These are phyloP conservation scores for Aurelia sp. DNA, from an alignment of 30 jellyfish, hydroid and myxozoan genomes.

Conservation along the genomic window DNA sequence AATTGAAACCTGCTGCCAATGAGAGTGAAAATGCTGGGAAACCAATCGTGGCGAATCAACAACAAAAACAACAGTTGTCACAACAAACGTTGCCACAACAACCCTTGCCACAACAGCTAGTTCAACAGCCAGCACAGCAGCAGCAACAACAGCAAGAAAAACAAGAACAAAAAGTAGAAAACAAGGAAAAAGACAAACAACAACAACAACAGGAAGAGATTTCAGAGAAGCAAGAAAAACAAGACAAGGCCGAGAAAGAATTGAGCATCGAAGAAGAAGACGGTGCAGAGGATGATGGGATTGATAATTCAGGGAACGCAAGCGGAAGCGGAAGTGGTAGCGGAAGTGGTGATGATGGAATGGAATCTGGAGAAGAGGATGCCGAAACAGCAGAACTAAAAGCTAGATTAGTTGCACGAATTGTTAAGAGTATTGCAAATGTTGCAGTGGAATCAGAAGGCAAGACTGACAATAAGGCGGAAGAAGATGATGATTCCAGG, in stretches of 20 bases:
- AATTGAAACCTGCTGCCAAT: not conserved
- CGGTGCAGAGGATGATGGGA: not conserved
- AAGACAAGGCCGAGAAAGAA: conserved; percentile 22
- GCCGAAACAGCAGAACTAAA: conserved; percentile 2
- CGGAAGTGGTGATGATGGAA: conserved; percentile 46
- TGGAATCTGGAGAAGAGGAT: conserved; percentile 21
- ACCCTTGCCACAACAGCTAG: too few species aligned
- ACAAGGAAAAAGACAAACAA: not conserved
- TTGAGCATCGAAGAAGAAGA: conserved; percentile 7
- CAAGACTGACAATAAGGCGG: not conserved
- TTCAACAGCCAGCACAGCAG: not conserved
- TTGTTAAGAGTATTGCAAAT: conserved; percentile 77
- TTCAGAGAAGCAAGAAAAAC: not conserved
- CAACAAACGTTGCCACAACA: too few species aligned
- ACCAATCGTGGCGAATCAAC: not conserved
- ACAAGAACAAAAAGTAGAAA: not conserved
- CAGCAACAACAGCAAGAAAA: not conserved
- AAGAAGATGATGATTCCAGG: not conserved
- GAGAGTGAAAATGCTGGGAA: not conserved
- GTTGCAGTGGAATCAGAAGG: conserved; percentile 13
- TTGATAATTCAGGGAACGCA: not conserved
- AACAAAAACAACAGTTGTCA: not conserved
- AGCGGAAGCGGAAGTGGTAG: conserved; percentile 76
- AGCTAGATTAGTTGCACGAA: conserved; percentile 16
- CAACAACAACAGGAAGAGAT: not conserved